Base-by-base conservation (phyloP, 2,113 vertebrate genomes). In the Arizona elegans region DNA sequence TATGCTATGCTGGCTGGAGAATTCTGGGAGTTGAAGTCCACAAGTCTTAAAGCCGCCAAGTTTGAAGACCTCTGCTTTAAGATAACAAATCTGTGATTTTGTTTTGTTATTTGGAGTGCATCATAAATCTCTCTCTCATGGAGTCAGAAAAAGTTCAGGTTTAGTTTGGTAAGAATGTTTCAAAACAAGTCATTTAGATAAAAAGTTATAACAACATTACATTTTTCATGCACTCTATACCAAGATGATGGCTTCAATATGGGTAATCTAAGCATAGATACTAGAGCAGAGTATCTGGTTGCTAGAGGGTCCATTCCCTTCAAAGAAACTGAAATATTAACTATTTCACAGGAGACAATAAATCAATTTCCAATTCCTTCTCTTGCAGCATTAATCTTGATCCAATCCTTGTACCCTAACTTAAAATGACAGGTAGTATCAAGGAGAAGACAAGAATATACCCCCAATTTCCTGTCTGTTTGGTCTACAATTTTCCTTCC, bases 61-160 rank as follows among this genome's bases (percentile, higher is more conserved):
- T 43, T 43, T 43, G 38, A 3, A 43, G 38, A 43, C 38, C 38
- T 43, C 38, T 43, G 38, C 38, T 43, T 43, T 43, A 43, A 43
- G 3, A 29, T 17, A 33, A 15, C n/a, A 88, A 65, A 65, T 29
- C 13, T 33, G 19, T 87, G 5, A 5, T 43, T 43, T 81, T 56
- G 90, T n/a, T 86, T 55, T 81, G 54, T 19, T n/a, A 29, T 43
- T 92, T 55, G 13, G 33, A 75, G n/a, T 9, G 24, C 23, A 54
- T 86, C 26, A 17, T 21, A 86, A n/a, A 81, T n/a, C 8, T 50
- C n/a, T 93, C 93, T 33, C 91, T 75, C 65, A 91, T 89, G 88
- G 59, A 50, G 55, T 17, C 55, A 81, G 92, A 0, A 11, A 88
- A 94, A 89, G 90, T 87, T 55, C 86, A 93, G 75, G 8, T 54